Base-by-base conservation (phyloP, 1,140 invertebrate genomes). In the Pogonognathellus flavescens region DNA sequence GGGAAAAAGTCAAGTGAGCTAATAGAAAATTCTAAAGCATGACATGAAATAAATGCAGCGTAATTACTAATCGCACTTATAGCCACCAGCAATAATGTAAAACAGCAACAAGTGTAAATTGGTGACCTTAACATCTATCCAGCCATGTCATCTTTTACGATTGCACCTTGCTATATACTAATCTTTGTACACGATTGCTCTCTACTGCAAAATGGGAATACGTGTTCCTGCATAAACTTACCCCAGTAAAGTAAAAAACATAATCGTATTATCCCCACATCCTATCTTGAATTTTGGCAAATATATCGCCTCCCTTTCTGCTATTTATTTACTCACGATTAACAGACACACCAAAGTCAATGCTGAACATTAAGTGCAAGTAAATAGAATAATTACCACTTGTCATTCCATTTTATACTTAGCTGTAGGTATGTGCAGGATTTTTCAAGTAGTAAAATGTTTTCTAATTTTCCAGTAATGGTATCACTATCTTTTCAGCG, bases 41-140 rank as follows among this genome's bases (percentile, higher is more conserved):
- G 70, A 76, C 70, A 76, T 49, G 70, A 50, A 25, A 76, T 76
- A 76, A 31, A 16, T 41, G 70, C 70, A 31, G 70, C 41, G 31
- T 76, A 76, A 76, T 76, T 76, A 76, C 41, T 16, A 49, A 50
- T 76, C 20, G 25, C 20, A 25, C 25, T 20, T 25, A 10, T 20
- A 76, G 22, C 25, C 13, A 66, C 9, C 62, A 76, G 22, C 11
- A 41, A 50, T 49, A 76, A 31, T 76, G 41, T 76, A n/a, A 49
- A 31, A 41, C 11, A 49, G 70, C 70, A 76, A n/a, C 13, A 18
- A 76, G 70, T 76, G 70, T 5, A 49, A 50, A 76, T 41, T 41
- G 6, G 25, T 76, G 70, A 76, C 70, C 70, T 76, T 76, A 76
- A 76, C 70, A 76, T 31, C 70, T 31, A 76, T 76, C 70, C 70